A percentile compares a stretch with the other conserved stretches of the same genome.
These are phyloP conservation scores for Myodes glareolus DNA, from an alignment of 2,113 vertebrate genomes.

Conservation along the genomic window DNA sequence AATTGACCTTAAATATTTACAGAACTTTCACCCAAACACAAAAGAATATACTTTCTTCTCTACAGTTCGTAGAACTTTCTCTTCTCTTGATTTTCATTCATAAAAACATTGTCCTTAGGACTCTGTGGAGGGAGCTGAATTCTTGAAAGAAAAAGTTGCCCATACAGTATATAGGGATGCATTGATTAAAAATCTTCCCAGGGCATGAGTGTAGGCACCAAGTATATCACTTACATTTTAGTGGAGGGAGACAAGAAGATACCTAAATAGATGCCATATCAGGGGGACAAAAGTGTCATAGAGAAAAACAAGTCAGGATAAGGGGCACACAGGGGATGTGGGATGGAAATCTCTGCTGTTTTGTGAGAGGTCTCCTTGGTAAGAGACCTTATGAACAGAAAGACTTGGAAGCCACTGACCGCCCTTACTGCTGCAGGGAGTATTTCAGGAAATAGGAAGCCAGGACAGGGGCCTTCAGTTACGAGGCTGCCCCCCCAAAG, in stretches of 20 bases:
- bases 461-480: not conserved
- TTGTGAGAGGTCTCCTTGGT: not conserved
- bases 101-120: not conserved
- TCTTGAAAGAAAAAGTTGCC: not conserved
- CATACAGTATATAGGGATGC: not conserved
- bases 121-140: not conserved
- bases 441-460: not conserved
- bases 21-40: not conserved
- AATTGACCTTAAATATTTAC: not conserved
- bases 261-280: not conserved
- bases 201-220: not conserved
- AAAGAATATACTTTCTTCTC: not conserved
- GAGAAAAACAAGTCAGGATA: not conserved
- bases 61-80: not conserved
- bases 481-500: not conserved
- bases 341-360: not conserved
- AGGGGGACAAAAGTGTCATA: not conserved
- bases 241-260: not conserved
- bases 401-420: not conserved
- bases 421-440: too few relatives aligned
- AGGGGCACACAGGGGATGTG: too few relatives aligned
- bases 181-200: not conserved
- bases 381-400: not conserved
- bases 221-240: not conserved
- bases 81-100: not conserved